These are phyloP conservation scores for Heliangelus exortis DNA, from an alignment of 2,797 vertebrate species.

Conservation along the genomic window DNA sequence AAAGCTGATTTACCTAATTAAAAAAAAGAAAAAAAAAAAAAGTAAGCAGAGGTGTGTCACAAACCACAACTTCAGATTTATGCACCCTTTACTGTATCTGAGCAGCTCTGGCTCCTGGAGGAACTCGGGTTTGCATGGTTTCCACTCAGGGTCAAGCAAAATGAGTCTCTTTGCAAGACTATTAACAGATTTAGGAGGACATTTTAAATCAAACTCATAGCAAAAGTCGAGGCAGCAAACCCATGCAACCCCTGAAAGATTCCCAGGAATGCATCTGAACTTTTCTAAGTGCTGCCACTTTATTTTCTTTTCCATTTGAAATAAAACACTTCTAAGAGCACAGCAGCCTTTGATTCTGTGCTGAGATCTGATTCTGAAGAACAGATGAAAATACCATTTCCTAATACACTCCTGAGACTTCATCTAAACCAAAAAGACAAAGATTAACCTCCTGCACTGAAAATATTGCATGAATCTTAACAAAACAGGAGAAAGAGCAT, in stretches of 20 bases:
- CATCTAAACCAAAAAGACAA: conserved; percentile 10
- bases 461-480: neutral
- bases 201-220: conserved; percentile 44
- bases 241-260: conserved; percentile 37
- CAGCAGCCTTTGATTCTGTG: conserved; percentile 28
- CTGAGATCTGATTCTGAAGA: conserved; percentile 31
- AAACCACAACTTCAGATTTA: neutral
- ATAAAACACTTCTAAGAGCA: conserved; percentile 41
- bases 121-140: conserved; percentile 6
- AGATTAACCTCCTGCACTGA: neutral
- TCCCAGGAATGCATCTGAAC: conserved; percentile 59
- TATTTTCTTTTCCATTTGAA: conserved; percentile 55
- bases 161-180: neutral
- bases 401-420: conserved; percentile 13
- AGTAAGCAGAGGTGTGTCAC: neutral
- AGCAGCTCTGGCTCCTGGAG: conserved; percentile 10
- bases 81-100: neutral
- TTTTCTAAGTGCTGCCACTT: conserved; percentile 23
- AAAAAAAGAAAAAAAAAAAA: neutral
- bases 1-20: neutral
- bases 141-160: conserved; percentile 28
- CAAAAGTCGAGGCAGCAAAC: conserved; percentile 18
- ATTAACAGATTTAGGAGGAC: conserved; percentile 41
- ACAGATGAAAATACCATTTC: conserved; percentile 43
- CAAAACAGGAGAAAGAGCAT: conserved; percentile 10